phyloP scores from a whole-genome alignment of 1,140 invertebrate genomes.

The Drosophila nikananu region DNA sequence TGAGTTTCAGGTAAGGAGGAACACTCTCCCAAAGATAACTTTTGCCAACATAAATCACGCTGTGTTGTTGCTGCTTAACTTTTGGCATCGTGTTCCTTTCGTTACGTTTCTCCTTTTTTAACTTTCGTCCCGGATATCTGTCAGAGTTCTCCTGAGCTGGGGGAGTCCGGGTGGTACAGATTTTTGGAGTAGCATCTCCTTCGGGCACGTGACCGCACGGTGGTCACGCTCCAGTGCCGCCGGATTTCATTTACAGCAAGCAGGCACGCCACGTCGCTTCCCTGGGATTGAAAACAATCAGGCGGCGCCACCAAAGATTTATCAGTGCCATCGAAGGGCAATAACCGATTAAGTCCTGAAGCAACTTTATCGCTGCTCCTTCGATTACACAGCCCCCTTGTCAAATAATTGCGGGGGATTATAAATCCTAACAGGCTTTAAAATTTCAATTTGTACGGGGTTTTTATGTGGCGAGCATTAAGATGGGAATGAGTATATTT shows the following conservation, averaged over 20 bases:
- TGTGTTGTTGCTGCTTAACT: slow-evolving; percentile 51
- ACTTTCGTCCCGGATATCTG: slow-evolving; percentile 62
- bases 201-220: slow-evolving; percentile 70
- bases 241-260: slow-evolving; percentile 64
- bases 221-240: slow-evolving; percentile 62
- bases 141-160: slow-evolving; percentile 23
- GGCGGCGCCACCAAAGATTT: slow-evolving; percentile 30
- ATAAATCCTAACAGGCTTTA: slow-evolving; percentile 18
- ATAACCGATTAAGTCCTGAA: slow-evolving; percentile 40
- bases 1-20: slow-evolving; percentile 74
- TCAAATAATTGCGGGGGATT: slow-evolving; percentile 28
- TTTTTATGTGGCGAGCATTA: slow-evolving; percentile 1
- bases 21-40: slow-evolving; percentile 58
- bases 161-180: neutral
- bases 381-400: neutral
- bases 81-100: slow-evolving; percentile 38
- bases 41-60: slow-evolving; percentile 74
- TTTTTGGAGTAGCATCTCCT: slow-evolving; percentile 31
- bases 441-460: slow-evolving; percentile 22
- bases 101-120: slow-evolving; percentile 39
- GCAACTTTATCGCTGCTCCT: slow-evolving; percentile 17
- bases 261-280: slow-evolving; percentile 52
- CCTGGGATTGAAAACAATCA: slow-evolving; percentile 59
- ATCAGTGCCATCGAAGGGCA: slow-evolving; percentile 39
- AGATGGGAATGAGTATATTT: neutral